Conservation (phyloP, 2,888 invertebrate species). For the Leptinotarsa peninsularis region DNA sequence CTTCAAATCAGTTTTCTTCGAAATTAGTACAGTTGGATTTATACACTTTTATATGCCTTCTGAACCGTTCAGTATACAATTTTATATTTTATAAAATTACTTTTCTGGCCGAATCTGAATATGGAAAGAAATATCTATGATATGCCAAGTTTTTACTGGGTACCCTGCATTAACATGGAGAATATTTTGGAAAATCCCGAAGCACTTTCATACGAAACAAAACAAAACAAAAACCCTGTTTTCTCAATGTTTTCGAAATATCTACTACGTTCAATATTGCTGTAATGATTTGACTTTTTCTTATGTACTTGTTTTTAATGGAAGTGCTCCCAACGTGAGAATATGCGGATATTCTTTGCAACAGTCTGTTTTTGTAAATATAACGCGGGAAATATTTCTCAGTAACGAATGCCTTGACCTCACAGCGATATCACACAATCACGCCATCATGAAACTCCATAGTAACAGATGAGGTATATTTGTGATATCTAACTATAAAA, state of each 20-base stretch:
- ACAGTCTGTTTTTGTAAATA: neutral
- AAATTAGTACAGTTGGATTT: no score
- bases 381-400: constrained; percentile 16
- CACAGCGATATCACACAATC: constrained; percentile 8
- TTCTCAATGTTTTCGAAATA: neutral
- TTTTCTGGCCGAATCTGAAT: no score
- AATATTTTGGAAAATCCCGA: no score
- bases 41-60: no score
- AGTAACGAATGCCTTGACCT: constrained; percentile 15
- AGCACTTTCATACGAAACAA: no score
- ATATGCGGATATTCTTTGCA: neutral
- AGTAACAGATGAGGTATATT: constrained; percentile 18
- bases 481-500: neutral
- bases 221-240: neutral
- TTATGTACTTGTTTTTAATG: neutral
- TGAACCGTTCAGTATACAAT: no score
- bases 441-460: constrained; percentile 8
- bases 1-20: no score
- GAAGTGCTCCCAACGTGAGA: neutral
- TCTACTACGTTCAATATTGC: neutral
- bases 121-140: no score
- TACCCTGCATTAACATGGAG: no score
- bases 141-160: no score
- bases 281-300: neutral
- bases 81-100: no score